These are phyloP conservation scores for Menidia beryllina DNA, from an alignment of 2,113 vertebrate species.

Conservation along the genomic window DNA sequence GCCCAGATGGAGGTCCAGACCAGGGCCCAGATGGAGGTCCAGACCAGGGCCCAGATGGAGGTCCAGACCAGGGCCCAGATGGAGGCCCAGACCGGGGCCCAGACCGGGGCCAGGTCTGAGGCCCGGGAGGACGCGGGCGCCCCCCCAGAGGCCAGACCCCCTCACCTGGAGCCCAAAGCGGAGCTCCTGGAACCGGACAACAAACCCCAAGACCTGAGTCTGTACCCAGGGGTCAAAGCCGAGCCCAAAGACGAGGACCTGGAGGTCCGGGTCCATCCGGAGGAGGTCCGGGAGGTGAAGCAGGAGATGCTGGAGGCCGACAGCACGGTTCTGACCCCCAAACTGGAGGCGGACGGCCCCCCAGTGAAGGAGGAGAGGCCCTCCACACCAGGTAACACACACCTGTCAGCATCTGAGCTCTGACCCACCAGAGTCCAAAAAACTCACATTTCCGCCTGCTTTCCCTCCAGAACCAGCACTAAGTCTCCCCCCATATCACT, in stretches of 20 bases:
- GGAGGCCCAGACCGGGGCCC: no score
- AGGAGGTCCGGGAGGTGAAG: slow-evolving; percentile 62
- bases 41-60: no score
- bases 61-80: no score
- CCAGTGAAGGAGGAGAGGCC: slow-evolving; percentile 78
- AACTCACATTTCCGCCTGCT: neutral
- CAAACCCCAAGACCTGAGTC: slow-evolving; percentile 61
- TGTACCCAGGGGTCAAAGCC: slow-evolving; percentile 42
- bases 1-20: no score
- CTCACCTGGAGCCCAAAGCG: slow-evolving; percentile 39
- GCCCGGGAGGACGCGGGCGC: neutral
- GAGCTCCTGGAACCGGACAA: slow-evolving; percentile 55
- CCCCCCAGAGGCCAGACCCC: no score
- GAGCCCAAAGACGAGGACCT: slow-evolving; percentile 54
- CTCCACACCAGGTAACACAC: slow-evolving; percentile 67
- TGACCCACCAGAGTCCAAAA: neutral
- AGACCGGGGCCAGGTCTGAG: no score
- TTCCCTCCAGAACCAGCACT: slow-evolving; percentile 78
- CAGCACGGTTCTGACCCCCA: slow-evolving; percentile 77
- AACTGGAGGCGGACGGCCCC: slow-evolving; percentile 67
- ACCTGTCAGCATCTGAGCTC: neutral
- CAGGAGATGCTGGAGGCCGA: slow-evolving; percentile 75
- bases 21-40: no score
- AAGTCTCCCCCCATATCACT: no score
- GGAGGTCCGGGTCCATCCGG: slow-evolving; percentile 58